Evolutionary conservation across 2,113 vertebrate genomes (phyloP).

Genomic region (Hydrolagus affinis): DNA sequence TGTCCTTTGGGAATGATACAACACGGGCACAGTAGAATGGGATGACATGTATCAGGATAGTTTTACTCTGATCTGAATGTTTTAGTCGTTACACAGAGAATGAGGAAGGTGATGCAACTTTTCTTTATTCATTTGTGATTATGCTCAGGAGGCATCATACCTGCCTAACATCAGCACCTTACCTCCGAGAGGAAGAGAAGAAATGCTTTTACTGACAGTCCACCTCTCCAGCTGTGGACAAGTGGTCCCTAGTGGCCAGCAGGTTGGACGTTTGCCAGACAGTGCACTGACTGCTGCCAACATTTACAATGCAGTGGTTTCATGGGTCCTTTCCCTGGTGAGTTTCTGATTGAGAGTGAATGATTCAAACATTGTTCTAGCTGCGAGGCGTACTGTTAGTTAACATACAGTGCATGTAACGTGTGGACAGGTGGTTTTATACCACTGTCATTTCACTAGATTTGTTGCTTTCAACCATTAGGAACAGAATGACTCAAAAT

Average conservation of each 20-base stretch:
- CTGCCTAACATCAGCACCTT: constrained; percentile 43
- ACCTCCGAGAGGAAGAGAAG: constrained; percentile 37
- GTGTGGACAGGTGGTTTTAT: too few relatives aligned
- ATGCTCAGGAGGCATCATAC: constrained; percentile 53
- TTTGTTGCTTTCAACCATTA: too few relatives aligned
- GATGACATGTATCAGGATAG: too few relatives aligned
- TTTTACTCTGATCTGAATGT: not conserved
- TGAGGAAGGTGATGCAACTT: not conserved
- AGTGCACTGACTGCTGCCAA: constrained; percentile 38
- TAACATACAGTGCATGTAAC: too few relatives aligned
- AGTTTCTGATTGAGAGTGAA: constrained; percentile 36
- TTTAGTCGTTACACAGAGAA: not conserved
- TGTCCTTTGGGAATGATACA: too few relatives aligned
- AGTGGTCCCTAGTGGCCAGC: constrained; percentile 34
- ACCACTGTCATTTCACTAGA: too few relatives aligned
- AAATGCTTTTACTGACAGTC: constrained; percentile 50
- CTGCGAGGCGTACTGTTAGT: too few relatives aligned
- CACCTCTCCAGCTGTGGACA: constrained; percentile 48
- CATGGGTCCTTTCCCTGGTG: constrained; percentile 61
- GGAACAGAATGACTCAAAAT: too few relatives aligned
- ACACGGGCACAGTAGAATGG: too few relatives aligned
- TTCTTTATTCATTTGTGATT: constrained; percentile 6
- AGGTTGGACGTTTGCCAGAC: constrained; percentile 32
- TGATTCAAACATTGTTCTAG: not conserved
- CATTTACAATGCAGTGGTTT: constrained; percentile 49